Evolutionary conservation across 2,888 invertebrate genomes (phyloP), one percentile per base, ranked within the genome.

Genomic region (Harpagoxenus sublaevis): DNA sequence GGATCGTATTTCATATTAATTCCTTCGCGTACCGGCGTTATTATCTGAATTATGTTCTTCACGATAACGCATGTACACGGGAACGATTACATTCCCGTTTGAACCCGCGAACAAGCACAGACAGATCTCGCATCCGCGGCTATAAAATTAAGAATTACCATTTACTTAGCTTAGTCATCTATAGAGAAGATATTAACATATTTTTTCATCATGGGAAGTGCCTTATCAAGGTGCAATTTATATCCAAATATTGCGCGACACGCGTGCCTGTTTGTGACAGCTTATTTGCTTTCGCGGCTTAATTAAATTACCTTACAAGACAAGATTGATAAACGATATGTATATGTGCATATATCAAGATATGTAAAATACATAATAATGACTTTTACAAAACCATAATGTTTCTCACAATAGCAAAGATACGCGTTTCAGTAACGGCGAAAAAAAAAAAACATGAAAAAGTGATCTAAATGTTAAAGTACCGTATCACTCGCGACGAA

Each of bases 1-100:
- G 23, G 53, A 45, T 78, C 57, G 53, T 85, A 85, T 78, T 71
- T 85, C 83, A 83, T 78, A 63, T 77, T 83, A 73, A 83, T 75
- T 85, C 53, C 53, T 35, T 12, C 66, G 65, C 18, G 18, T 12
- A 60, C 35, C 39, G 42, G 60, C 71, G 48, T n/a, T 70, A 57
- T 53, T 77, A 73, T 70, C 71, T 85, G 73, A 83, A 60, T 85
- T 78, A 85, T 83, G 83, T 42, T 82, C 42, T 63, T 65, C 77
- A 35, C 55, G 74, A 83, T 85, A 78, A 78, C 42, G 75, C 60
- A 77, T 66, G 71, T 65, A 70, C 18, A 65, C 55, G 39, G 51
- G 53, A 85, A 66, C 42, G 35, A 83, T 75, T 57, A 51, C 53
- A 42, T 74, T 75, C 83, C 23, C 48, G 68, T 55, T 85, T 63